Conservation (phyloP, 2,113 vertebrate species). For the Anguilla rostrata region DNA sequence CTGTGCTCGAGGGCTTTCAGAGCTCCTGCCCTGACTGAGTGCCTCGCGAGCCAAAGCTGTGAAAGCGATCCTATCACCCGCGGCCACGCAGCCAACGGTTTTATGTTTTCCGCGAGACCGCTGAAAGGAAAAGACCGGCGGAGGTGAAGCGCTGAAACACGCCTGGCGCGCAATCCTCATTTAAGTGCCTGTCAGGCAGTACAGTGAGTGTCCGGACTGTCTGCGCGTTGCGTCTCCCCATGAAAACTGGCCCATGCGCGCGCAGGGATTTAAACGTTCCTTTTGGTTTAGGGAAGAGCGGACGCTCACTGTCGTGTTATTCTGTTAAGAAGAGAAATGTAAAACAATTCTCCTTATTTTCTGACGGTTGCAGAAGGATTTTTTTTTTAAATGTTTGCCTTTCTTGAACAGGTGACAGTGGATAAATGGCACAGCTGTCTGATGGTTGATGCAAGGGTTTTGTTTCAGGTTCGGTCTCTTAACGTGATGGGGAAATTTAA, state of each 20-base stretch:
- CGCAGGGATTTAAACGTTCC: not conserved
- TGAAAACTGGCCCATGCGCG: not conserved
- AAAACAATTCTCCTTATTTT: too few relatives aligned
- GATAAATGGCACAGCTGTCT: too few relatives aligned
- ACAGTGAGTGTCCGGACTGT: not conserved
- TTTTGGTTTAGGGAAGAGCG: not conserved
- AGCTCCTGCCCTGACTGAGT: not conserved
- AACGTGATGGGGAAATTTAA: not conserved
- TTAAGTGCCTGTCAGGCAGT: not conserved
- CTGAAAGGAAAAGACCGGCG: not conserved
- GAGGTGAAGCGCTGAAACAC: conserved; percentile 14
- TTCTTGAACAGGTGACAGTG: not conserved
- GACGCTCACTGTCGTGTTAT: not conserved
- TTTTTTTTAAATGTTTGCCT: too few relatives aligned
- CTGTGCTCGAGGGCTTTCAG: not conserved
- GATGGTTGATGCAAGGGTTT: not conserved
- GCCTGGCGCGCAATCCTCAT: not conserved
- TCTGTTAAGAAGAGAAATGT: too few relatives aligned
- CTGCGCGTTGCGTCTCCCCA: not conserved
- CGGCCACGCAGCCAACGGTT: not conserved
- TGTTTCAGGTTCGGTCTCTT: not conserved
- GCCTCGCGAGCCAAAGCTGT: not conserved
- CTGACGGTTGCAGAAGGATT: too few relatives aligned
- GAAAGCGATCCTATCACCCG: conserved; percentile 20
- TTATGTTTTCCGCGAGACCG: not conserved